phyloP scores from a whole-genome alignment of 1,140 invertebrate genomes.

The Phortica variegata region DNA sequence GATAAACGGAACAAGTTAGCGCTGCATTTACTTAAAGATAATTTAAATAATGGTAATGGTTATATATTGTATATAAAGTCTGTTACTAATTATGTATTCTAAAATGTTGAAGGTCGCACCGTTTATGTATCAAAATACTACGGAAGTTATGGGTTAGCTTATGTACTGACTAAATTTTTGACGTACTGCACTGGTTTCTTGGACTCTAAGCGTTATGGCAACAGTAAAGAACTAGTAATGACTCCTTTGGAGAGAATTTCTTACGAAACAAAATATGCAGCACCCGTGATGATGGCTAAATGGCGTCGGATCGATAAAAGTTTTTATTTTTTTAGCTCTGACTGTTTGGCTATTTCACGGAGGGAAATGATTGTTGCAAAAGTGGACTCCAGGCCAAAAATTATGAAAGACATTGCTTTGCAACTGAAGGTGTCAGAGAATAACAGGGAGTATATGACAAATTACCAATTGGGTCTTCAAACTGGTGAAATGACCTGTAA shows the following conservation, averaged over 20 bases:
- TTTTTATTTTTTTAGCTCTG: constrained; percentile 41
- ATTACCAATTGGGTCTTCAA: constrained; percentile 28
- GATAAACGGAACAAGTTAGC: constrained; percentile 23
- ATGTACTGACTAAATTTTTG: constrained; percentile 24
- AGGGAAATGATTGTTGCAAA: constrained; percentile 41
- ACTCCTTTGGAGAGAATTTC: constrained; percentile 25
- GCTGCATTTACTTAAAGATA: constrained; percentile 27
- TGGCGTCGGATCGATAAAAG: constrained; percentile 34
- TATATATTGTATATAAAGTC: too few relatives aligned
- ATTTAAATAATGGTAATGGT: constrained; percentile 13
- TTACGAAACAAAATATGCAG: constrained; percentile 32
- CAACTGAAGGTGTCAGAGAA: constrained; percentile 18
- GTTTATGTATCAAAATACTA: constrained; percentile 41
- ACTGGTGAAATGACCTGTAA: constrained; percentile 17
- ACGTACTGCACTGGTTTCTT: constrained; percentile 41
- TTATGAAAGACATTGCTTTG: constrained; percentile 39
- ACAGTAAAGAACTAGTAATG: constrained; percentile 36
- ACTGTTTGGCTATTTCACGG: constrained; percentile 41
- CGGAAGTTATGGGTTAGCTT: constrained; percentile 37
- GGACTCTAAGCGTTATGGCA: constrained; percentile 40
- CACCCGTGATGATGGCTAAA: constrained; percentile 39
- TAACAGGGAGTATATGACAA: constrained; percentile 19
- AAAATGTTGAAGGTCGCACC: constrained; percentile 17
- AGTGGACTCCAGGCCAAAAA: constrained; percentile 30
- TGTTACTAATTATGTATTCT: neutral